A percentile compares a stretch with the other conserved stretches of the same genome.
Conservation (phyloP, 1,140 invertebrate genomes). For the Drosophila kepulauana region DNA sequence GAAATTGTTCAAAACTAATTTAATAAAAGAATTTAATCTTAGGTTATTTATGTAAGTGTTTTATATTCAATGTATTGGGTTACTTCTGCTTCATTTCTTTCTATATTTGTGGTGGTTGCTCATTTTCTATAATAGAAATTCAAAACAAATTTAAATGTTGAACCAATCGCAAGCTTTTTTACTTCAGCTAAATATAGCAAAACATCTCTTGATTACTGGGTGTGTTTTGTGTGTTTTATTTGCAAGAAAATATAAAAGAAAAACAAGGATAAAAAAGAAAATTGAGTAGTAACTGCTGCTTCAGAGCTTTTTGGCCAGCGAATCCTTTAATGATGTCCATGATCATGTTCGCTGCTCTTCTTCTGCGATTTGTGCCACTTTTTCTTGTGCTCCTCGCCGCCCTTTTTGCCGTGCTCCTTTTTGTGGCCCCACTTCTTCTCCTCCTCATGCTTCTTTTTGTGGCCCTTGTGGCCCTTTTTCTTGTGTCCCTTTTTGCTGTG, state of each 20-base stretch:
- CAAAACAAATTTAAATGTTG: no score
- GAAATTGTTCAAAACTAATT: no score
- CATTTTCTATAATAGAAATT: no score
- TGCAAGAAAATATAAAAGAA: neutral
- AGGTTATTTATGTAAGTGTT: no score
- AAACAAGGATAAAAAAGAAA: neutral
- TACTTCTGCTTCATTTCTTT: no score
- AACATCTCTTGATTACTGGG: constrained; percentile 24
- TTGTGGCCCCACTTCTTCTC: constrained; percentile 89
- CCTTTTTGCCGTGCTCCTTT: constrained; percentile 89
- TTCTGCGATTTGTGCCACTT: constrained; percentile 86
- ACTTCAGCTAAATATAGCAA: neutral
- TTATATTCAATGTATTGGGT: no score
- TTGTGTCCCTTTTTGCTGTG: constrained; percentile 90
- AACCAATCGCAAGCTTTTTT: no score
- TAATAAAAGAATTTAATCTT: no score
- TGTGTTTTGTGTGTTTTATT: constrained; percentile 51
- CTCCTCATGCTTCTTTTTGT: constrained; percentile 89
- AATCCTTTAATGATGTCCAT: constrained; percentile 50
- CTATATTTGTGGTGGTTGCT: no score
- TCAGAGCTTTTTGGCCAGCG: neutral
- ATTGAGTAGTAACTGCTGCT: neutral
- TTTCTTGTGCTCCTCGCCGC: constrained; percentile 88
- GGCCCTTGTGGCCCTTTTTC: constrained; percentile 88
- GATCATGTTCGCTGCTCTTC: constrained; percentile 70